Conservation (phyloP, 1,140 invertebrate genomes). For the Drosophila subobscura region DNA sequence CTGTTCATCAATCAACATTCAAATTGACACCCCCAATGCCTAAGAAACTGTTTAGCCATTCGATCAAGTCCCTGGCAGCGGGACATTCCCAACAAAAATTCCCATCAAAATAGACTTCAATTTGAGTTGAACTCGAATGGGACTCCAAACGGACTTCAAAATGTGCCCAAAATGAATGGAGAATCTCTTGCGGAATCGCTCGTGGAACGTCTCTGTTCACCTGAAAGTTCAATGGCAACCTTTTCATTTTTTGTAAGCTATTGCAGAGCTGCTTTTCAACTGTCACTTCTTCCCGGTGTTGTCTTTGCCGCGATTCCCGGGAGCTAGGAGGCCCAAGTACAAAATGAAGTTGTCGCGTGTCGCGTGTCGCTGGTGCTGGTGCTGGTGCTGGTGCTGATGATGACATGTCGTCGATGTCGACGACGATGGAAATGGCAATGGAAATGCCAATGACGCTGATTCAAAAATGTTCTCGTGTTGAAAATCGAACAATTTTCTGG, state of each 20-base stretch:
- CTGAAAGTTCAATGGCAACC: conserved; percentile 48
- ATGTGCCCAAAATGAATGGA: too few species aligned
- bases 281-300: conserved; percentile 33
- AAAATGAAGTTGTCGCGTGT: conserved; percentile 72
- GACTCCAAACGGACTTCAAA: too few species aligned
- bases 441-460: conserved; percentile 27
- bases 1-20: conserved; percentile 63
- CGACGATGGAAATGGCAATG: conserved; percentile 1
- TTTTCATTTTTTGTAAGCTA: conserved; percentile 29
- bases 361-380: conserved; percentile 20
- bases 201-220: conserved; percentile 14
- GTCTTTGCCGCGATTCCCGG: too few species aligned
- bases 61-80: background rate
- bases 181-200: background rate
- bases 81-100: background rate
- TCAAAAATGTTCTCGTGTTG: conserved; percentile 51
- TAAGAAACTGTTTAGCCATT: background rate
- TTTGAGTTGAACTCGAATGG: background rate
- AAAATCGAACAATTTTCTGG: conserved; percentile 60
- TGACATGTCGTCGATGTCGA: conserved; percentile 51
- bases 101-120: background rate
- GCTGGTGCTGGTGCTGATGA: conserved; percentile 39
- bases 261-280: conserved; percentile 40
- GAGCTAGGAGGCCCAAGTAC: conserved; percentile 8
- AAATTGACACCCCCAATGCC: conserved; percentile 37